Evolutionary conservation across 2,888 invertebrate species (phyloP), one percentile per base, ranked within the genome.

Genomic region (Netelia melanura): DNA sequence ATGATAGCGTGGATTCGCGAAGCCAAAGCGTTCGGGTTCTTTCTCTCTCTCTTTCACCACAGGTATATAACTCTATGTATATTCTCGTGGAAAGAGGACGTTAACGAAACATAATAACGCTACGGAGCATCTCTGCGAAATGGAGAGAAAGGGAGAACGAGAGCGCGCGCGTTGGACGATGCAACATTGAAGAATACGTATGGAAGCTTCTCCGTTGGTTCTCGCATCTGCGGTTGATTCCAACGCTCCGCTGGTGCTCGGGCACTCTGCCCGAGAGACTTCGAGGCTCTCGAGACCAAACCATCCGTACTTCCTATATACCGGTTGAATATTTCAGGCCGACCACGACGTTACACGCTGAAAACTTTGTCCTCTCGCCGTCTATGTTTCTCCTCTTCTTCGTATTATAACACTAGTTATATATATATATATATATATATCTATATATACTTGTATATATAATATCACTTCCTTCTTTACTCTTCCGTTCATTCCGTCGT

Each of bases 1-100:
- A 89, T 89, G 88, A 90, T 86, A 84, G 74, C 87, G 86, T 85
- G 86, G 88, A 86, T 87, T 78, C 78, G 74, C 83, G 75, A 75
- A 83, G 81, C 67, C 83, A 72, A 61, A 25, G 54, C 54, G 52
- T 61, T 68, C 52, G 62, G 52, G 61, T 48, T 23, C 30, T 56
- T n/a, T 56, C 44, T 14, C 44, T 14, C 44, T 14, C 25, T n/a
- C 67, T 58, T 61, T 58, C 8, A 43, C 23, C 48, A 68, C 23
- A 44, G 17, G 68, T 56, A 43, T 65, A 65, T 65, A 5, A 9
- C 2, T 48, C 3, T 48, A 14, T 48, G 48, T 48, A 48, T 1
- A 48, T 3, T 48, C 48, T 43, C 21, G 21, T 62, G 52, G 38
- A 62, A 48, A 62, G 43, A 62, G 71, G 21, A 54, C 64, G 48